Evolutionary conservation across 2,888 invertebrate genomes (phyloP).

Genomic region (Eupithecia abbreviata): DNA sequence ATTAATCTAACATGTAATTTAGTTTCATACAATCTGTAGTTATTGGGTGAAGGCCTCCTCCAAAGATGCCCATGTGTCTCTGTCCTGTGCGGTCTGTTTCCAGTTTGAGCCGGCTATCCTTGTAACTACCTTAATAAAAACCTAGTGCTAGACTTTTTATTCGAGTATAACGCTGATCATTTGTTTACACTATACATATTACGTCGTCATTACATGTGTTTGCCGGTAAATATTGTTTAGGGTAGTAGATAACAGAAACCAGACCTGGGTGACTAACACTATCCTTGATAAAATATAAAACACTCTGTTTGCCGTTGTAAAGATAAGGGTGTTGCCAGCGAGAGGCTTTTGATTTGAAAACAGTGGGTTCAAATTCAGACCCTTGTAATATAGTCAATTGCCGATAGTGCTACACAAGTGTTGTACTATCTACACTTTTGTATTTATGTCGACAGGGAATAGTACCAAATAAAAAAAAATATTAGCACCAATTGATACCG

Average conservation of each 20-base stretch:
- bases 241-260: slow-evolving; percentile 71
- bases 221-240: slow-evolving; percentile 68
- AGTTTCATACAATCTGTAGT: too few relatives aligned
- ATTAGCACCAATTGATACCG: too few relatives aligned
- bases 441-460: too few relatives aligned
- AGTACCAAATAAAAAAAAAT: too few relatives aligned
- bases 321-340: slow-evolving; percentile 2
- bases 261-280: slow-evolving; percentile 68
- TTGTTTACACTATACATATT: slow-evolving; percentile 43
- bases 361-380: neutral
- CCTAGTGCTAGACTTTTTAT: neutral
- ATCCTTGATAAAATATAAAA: slow-evolving; percentile 77
- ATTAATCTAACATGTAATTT: too few relatives aligned
- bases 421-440: too few relatives aligned
- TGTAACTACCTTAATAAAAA: neutral
- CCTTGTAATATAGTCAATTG: too few relatives aligned
- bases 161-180: slow-evolving; percentile 19
- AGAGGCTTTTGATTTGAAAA: neutral
- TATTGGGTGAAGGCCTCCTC: too few relatives aligned
- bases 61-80: too few relatives aligned
- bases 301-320: neutral
- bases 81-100: too few relatives aligned
- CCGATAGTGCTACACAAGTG: too few relatives aligned
- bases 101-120: too few relatives aligned
- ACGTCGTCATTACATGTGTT: slow-evolving; percentile 60